Conservation (phyloP, 1,140 invertebrate species). For the Battus philenor region DNA sequence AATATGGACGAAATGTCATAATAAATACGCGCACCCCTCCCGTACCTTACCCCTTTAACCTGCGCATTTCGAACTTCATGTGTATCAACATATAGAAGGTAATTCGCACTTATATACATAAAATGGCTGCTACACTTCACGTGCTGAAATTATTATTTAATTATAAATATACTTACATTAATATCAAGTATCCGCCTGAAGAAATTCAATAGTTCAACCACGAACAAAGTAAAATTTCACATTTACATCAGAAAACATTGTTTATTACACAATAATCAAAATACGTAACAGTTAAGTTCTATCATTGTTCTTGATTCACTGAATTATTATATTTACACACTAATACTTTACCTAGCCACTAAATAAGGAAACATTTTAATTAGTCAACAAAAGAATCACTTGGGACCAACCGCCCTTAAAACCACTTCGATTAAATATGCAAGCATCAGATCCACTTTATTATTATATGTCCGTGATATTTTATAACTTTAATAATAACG, state of each 20-base stretch:
- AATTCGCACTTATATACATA: slow-evolving; percentile 1
- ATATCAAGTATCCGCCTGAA: slow-evolving; percentile 5
- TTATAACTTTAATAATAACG: background rate
- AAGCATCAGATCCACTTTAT: no score
- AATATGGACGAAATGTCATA: background rate
- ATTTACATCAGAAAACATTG: slow-evolving; percentile 27
- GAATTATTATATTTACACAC: slow-evolving; percentile 15
- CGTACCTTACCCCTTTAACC: slow-evolving; percentile 27
- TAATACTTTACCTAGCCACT: slow-evolving; percentile 19
- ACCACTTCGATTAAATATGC: slow-evolving; percentile 22
- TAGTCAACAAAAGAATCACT: slow-evolving; percentile 28
- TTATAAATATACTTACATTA: slow-evolving; percentile 10
- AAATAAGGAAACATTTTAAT: slow-evolving; percentile 28
- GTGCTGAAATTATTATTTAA: slow-evolving; percentile 4
- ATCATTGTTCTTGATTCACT: slow-evolving; percentile 24
- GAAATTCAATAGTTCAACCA: slow-evolving; percentile 8
- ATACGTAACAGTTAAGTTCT: no score
- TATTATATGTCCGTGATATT: no score
- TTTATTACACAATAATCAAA: slow-evolving; percentile 29
- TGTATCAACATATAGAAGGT: slow-evolving; percentile 22
- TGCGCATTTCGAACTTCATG: slow-evolving; percentile 37
- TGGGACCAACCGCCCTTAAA: slow-evolving; percentile 19
- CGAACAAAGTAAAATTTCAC: slow-evolving; percentile 20
- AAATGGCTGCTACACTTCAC: slow-evolving; percentile 3
- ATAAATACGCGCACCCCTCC: slow-evolving; percentile 13